These are phyloP conservation scores for Protobothrops mucrosquamatus DNA, from an alignment of 2,113 vertebrate genomes.

Conservation along the genomic window DNA sequence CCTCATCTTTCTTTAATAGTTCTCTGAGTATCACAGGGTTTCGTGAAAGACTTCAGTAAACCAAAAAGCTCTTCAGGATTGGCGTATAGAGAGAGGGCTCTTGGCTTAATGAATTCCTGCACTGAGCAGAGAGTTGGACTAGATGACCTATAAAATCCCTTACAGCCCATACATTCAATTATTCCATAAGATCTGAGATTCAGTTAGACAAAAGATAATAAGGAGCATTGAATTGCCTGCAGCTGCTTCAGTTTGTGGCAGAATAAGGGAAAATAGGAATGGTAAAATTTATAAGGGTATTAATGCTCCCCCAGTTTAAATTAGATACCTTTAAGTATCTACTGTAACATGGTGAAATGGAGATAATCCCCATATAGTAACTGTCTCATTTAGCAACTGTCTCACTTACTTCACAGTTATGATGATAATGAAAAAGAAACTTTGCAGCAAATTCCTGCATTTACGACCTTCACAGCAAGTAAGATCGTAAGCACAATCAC, in stretches of 20 bases:
- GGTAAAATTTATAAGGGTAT: neutral
- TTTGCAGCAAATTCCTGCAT: neutral
- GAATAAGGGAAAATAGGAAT: neutral
- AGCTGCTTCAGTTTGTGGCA: neutral
- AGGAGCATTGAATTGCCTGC: neutral
- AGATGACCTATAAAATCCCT: neutral
- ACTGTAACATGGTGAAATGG: neutral
- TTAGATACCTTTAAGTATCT: neutral
- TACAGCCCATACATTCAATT: neutral
- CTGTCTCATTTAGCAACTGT: neutral
- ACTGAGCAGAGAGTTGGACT: neutral
- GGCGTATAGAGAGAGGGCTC: neutral
- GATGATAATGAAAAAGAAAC: neutral
- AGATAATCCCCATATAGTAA: neutral
- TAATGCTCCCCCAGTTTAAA: neutral
- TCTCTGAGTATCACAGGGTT: neutral
- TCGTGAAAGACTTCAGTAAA: neutral
- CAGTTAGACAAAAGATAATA: neutral
- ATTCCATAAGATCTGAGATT: neutral
- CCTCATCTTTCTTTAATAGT: neutral
- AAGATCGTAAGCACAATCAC: neutral
- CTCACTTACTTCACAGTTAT: neutral
- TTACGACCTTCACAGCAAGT: neutral
- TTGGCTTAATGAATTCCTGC: neutral
- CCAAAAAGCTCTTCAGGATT: neutral